A percentile compares a stretch with the other conserved stretches of the same genome.
Evolutionary conservation across 2,888 invertebrate species (phyloP).

Genomic region (Orthosia cruda): DNA sequence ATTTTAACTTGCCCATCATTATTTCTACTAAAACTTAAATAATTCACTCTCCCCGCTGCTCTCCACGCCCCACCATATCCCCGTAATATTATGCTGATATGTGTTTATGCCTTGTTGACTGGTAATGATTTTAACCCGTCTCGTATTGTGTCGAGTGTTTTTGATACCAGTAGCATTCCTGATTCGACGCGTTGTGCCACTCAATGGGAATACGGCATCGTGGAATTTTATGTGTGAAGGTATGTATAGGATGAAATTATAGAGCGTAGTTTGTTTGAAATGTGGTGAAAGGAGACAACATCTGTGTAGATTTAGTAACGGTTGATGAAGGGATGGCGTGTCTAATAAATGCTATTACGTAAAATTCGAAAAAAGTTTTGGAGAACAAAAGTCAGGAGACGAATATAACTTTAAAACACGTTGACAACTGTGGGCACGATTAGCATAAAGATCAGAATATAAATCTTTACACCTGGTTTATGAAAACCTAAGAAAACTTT

Average conservation of each 20-base stretch:
- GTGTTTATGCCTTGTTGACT: slow-evolving; percentile 67
- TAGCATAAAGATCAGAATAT: no score
- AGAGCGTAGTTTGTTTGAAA: background rate
- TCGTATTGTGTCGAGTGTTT: slow-evolving; percentile 63
- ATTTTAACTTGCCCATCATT: background rate
- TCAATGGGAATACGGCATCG: slow-evolving; percentile 57
- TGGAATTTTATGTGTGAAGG: slow-evolving; percentile 48
- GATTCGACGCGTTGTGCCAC: slow-evolving; percentile 58
- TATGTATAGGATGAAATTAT: slow-evolving; percentile 16
- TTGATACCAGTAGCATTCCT: slow-evolving; percentile 71
- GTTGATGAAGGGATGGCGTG: background rate
- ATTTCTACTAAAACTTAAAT: background rate
- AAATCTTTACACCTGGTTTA: no score
- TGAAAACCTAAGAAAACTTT: no score
- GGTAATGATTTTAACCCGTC: slow-evolving; percentile 62
- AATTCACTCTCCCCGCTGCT: slow-evolving; percentile 21
- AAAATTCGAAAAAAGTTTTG: background rate
- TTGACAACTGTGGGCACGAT: background rate
- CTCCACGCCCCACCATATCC: slow-evolving; percentile 38
- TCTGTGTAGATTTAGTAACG: background rate
- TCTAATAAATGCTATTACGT: background rate
- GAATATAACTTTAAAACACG: background rate
- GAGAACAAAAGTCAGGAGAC: background rate
- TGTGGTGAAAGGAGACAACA: background rate
- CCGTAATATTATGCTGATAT: slow-evolving; percentile 69